Base-by-base conservation (phyloP, 2,888 invertebrate species). In the Nycteola revayana region DNA sequence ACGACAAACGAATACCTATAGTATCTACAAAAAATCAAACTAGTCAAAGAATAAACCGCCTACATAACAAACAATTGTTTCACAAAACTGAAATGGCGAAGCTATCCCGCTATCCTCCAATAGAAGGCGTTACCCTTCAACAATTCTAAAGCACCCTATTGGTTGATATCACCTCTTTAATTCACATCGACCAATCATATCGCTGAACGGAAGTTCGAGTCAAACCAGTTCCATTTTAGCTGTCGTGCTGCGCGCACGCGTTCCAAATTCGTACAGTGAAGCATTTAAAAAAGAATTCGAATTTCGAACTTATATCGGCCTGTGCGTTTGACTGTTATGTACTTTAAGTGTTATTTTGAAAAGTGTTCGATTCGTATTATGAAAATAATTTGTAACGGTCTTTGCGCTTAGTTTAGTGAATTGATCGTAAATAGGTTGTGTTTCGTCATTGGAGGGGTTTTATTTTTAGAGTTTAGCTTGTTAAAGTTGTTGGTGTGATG, bases 381-480 rank as follows among this genome's bases (percentile, higher is more conserved):
- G 30, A 50, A 47, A 21, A 21, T 21, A n/a, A n/a, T 39, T 47
- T 47, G 28, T 52, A 49, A 47, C 39, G 32, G 49, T 49, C 43
- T 49, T 42, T 48, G n/a, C 29, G 36, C 47, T 50, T 46, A 7
- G 21, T 21, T 21, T 21, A 2, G 7, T n/a, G 21, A 21, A 21
- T 21, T 21, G 14, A 48, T 37, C 60, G 68, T 68, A 77, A 74
- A 69, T 82, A 81, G 85, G 75, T 82, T 79, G 75, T 69, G 75
- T 79, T 80, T 80, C 77, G 76, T 82, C 79, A 83, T 57, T 70
- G 69, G 69, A 64, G 64, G 64, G 64, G 64, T 61, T 68, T 75
- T 85, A 86, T 86, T 86, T 86, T 83, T 87, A 87, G 85, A 68
- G 68, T 80, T 78, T 78, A 81, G 84, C 84, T 82, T 84, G 85